These are phyloP conservation scores for Lampropteryx suffumata DNA, from an alignment of 2,888 invertebrate genomes.

Conservation along the genomic window DNA sequence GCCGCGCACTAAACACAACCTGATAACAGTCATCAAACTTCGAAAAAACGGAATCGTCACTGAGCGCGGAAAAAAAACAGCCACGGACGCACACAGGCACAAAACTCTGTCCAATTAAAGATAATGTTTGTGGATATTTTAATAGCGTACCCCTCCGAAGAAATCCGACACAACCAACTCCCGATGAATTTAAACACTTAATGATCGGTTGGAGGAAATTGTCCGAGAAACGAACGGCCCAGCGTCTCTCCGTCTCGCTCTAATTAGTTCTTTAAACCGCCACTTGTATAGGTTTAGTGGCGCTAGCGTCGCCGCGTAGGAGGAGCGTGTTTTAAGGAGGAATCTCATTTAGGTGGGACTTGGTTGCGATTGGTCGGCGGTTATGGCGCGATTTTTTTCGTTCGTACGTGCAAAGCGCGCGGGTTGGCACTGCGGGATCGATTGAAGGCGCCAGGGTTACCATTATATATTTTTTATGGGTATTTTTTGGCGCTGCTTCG, in stretches of 20 bases:
- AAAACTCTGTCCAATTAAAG: slow-evolving; percentile 82
- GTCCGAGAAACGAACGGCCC: slow-evolving; percentile 80
- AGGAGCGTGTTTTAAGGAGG: slow-evolving; percentile 58
- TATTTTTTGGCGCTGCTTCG: slow-evolving; percentile 78
- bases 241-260: slow-evolving; percentile 66
- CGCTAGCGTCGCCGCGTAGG: slow-evolving; percentile 60
- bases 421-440: slow-evolving; percentile 77
- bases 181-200: slow-evolving; percentile 82
- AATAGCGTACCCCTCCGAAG: slow-evolving; percentile 81
- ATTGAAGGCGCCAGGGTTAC: slow-evolving; percentile 74
- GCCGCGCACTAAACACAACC: slow-evolving; percentile 67
- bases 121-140: slow-evolving; percentile 83
- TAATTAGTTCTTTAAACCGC: slow-evolving; percentile 63
- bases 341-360: slow-evolving; percentile 53
- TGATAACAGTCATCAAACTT: slow-evolving; percentile 78
- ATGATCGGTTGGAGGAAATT: slow-evolving; percentile 83
- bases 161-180: slow-evolving; percentile 83
- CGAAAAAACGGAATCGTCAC: slow-evolving; percentile 77
- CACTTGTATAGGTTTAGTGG: slow-evolving; percentile 68
- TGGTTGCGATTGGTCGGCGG: slow-evolving; percentile 54
- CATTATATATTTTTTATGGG: slow-evolving; percentile 82
- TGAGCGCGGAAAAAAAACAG: slow-evolving; percentile 63
- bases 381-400: slow-evolving; percentile 71
- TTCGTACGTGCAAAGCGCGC: slow-evolving; percentile 65
- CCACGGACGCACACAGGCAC: slow-evolving; percentile 75